These are phyloP conservation scores for Drosophila simulans DNA, from an alignment of 1,140 invertebrate species.

Conservation along the genomic window DNA sequence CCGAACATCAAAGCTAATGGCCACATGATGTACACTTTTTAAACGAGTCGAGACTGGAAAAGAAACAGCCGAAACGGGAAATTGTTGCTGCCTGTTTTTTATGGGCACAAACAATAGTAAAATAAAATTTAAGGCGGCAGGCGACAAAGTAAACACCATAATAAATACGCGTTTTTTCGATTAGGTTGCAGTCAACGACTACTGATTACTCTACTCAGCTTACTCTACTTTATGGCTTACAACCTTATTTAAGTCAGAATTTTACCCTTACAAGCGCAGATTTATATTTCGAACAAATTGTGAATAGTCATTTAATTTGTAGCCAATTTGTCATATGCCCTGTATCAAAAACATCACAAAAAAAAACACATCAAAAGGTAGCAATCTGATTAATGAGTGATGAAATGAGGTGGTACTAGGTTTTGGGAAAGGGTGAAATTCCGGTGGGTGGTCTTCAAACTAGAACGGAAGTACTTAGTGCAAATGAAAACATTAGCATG, in stretches of 20 bases:
- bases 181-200: conserved; percentile 3
- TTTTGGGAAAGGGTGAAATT: background rate
- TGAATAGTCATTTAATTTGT: background rate
- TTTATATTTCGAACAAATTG: background rate
- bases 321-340: background rate
- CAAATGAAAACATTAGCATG: conserved; percentile 64
- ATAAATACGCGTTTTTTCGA: conserved; percentile 35
- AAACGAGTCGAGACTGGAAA: conserved; percentile 57
- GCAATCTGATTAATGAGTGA: conserved; percentile 19
- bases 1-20: conserved; percentile 74
- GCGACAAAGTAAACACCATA: conserved; percentile 77
- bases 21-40: conserved; percentile 47
- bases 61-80: conserved; percentile 46
- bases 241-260: background rate
- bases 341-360: background rate
- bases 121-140: conserved; percentile 65
- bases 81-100: conserved; percentile 60
- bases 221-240: background rate
- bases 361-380: conserved; percentile 10
- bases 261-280: background rate
- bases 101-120: conserved; percentile 59
- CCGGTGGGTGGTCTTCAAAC: conserved; percentile 9
- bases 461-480: conserved; percentile 65
- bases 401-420: background rate
- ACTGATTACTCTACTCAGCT: conserved; percentile 17